Evolutionary conservation across 2,888 invertebrate species (phyloP), one percentile per base, ranked within the genome.

Genomic region (Pheosia tremula): DNA sequence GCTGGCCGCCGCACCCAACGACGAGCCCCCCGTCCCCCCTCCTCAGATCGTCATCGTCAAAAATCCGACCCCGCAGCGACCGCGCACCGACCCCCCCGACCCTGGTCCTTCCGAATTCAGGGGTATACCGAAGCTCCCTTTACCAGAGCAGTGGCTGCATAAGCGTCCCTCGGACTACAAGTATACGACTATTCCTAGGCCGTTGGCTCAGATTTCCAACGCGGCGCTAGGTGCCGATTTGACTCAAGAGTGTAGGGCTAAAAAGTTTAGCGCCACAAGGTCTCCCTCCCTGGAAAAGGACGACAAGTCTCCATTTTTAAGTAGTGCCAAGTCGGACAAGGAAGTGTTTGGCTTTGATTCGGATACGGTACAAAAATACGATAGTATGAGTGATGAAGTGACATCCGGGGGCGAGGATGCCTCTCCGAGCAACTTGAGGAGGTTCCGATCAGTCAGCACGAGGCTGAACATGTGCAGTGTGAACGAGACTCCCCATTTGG

Each of bases 231-330:
- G 88, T 7, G 85, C 85, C 0, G 91, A 91, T 52, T 68, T 90
- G 52, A 76, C 75, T 3, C 86, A 87, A 55, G 91, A 89, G 58
- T 75, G 85, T 1, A 79, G 88, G n/a, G 82, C 87, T 2, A 91
- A 90, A 61, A 92, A 90, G 64, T 93, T 76, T 68, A 93, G 94
- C 60, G 93, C 90, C 0, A 93, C 94, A 0, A 77, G 94, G 9
- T 94, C 94, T 0, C 94, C 94, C 0, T 94, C 94, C 0, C 74
- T 94, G n/a, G 94, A 94, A 64, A 93, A 93, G 71, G 94, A 94
- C 90, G 94, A 94, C 3, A 93, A 91, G 62, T 90, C 91, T 0
- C 94, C 94, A 7, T 91, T 93, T 62, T 66, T 87, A 10, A 68
- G 71, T 37, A 85, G 85, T 63, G 88, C 87, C 1, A 86, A 85